Conservation (phyloP, 35 echinoderm and acorn worm species). For the Amphiura filiformis region DNA sequence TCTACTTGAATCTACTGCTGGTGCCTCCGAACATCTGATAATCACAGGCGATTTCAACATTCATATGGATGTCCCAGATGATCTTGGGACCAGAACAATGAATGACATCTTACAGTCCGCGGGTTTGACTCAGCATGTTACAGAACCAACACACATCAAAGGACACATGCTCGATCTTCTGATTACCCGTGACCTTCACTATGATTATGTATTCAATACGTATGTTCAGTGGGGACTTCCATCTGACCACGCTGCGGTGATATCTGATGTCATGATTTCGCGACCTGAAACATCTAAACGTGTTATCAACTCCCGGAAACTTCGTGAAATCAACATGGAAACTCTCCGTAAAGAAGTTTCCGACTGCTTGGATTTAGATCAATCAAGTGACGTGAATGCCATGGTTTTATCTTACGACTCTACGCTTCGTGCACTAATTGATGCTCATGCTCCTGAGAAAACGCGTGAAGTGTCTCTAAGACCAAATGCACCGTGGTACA, state of each 20-base stretch:
- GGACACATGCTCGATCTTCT: background rate
- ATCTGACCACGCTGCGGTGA: conserved; percentile 1
- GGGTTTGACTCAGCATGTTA: conserved; percentile 19
- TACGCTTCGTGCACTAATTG: background rate
- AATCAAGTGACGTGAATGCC: background rate
- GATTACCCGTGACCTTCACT: conserved; percentile 5
- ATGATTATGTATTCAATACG: background rate
- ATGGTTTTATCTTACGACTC: background rate
- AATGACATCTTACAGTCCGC: background rate
- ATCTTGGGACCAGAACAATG: background rate
- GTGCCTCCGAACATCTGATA: background rate
- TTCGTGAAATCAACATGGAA: background rate
- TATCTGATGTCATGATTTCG: background rate
- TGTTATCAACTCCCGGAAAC: background rate
- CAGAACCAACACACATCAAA: background rate
- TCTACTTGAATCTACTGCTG: background rate
- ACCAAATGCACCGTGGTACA: background rate
- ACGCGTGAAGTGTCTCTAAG: background rate
- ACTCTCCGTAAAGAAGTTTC: background rate
- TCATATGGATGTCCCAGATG: background rate
- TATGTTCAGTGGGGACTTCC: background rate
- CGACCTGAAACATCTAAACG: background rate
- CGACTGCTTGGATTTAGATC: background rate
- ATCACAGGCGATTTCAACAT: background rate
- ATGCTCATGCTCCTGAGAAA: background rate